Evolutionary conservation across 2,113 vertebrate genomes (phyloP).

Genomic region (Oceanodroma tethys): DNA sequence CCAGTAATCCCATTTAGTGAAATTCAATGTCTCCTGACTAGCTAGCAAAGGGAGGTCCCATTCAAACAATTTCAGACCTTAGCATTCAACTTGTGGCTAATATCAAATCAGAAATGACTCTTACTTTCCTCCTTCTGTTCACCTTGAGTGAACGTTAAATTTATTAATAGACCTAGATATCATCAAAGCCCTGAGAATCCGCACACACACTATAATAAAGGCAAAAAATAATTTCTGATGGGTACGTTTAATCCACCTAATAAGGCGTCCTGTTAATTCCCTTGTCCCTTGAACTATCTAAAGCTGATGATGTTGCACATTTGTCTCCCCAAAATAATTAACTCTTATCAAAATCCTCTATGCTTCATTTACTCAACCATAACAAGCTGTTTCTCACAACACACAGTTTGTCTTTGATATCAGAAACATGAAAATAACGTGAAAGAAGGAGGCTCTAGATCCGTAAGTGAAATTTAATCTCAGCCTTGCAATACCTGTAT

Average conservation of each 20-base stretch:
- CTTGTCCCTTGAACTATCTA: not conserved
- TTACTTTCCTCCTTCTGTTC: slow-evolving; percentile 3
- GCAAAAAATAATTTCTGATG: not conserved
- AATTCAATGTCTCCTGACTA: not conserved
- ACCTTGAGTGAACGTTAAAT: slow-evolving; percentile 9
- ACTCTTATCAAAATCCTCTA: not conserved
- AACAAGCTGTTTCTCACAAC: not conserved
- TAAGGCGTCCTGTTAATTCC: not conserved
- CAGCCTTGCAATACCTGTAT: not conserved
- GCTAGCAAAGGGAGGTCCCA: not conserved
- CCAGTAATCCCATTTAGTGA: slow-evolving; percentile 34
- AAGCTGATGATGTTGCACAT: not conserved
- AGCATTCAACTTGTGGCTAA: slow-evolving; percentile 17
- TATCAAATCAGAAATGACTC: slow-evolving; percentile 32
- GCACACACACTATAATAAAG: not conserved
- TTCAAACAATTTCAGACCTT: slow-evolving; percentile 47
- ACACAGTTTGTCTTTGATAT: not conserved
- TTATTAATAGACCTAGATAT: slow-evolving; percentile 39
- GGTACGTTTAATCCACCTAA: not conserved
- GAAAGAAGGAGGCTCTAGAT: not conserved
- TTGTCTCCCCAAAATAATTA: not conserved
- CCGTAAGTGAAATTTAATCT: not conserved
- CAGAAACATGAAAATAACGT: not conserved
- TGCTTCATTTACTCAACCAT: not conserved
- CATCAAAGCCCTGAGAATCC: not conserved